Evolutionary conservation across 2,888 invertebrate genomes (phyloP).

Genomic region (Lucinisca nassula): DNA sequence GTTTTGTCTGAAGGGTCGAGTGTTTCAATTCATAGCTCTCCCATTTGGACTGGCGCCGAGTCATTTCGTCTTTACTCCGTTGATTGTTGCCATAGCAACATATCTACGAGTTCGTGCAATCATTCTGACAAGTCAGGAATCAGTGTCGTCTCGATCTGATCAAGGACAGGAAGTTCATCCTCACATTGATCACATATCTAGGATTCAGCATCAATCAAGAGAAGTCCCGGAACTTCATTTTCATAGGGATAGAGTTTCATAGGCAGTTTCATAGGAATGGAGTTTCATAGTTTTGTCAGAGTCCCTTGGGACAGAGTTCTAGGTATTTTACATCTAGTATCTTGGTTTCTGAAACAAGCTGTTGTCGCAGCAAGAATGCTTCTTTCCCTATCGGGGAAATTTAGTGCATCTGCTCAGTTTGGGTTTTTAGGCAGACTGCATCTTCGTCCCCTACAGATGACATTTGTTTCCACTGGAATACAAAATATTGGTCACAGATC

Average conservation of each 20-base stretch:
- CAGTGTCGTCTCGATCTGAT: background rate
- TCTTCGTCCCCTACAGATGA: conserved; percentile 25
- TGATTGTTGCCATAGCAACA: background rate
- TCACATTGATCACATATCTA: background rate
- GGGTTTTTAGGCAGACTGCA: conserved; percentile 23
- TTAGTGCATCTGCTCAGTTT: conserved; percentile 29
- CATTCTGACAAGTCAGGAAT: background rate
- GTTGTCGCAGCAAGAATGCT: conserved; percentile 20
- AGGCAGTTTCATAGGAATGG: background rate
- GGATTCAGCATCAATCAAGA: conserved; percentile 17
- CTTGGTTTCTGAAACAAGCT: background rate
- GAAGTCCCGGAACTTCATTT: conserved; percentile 26
- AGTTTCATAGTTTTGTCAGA: background rate
- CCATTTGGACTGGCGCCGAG: background rate
- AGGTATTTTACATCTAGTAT: background rate
- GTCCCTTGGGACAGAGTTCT: background rate
- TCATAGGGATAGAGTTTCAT: conserved; percentile 32
- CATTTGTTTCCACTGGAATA: background rate
- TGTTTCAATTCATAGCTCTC: background rate
- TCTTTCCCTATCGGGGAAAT: conserved; percentile 11
- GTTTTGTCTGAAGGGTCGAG: background rate
- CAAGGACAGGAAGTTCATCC: background rate
- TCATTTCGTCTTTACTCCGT: background rate
- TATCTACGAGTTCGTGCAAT: background rate
- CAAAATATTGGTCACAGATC: background rate